phyloP scores from a whole-genome alignment of 2,113 vertebrate species.

The Pogona vitticeps region DNA sequence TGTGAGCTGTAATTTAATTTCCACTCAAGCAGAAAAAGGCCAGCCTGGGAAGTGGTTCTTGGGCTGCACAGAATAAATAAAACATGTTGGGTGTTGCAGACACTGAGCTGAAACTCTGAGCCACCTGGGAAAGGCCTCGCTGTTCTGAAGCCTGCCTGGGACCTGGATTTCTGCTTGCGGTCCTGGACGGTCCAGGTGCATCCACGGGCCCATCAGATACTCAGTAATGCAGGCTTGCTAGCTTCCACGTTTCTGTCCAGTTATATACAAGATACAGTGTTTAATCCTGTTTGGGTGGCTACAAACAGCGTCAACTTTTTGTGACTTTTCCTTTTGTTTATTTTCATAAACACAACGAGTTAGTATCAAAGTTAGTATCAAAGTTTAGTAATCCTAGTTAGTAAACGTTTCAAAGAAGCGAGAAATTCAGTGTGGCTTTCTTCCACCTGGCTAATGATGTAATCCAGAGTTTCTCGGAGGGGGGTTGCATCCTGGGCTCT shows the following conservation, averaged over 20 bases:
- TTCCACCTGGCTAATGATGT: not conserved
- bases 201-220: too few species aligned
- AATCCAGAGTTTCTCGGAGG: too few species aligned
- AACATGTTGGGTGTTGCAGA: not conserved
- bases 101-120: not conserved
- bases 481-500: not conserved
- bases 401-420: not conserved
- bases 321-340: not conserved
- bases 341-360: not conserved
- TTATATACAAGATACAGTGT: not conserved
- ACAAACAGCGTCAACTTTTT: not conserved
- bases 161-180: slow-evolving; percentile 29
- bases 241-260: not conserved
- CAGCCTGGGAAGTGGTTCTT: rapidly evolving
- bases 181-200: too few species aligned
- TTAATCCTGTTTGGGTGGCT: not conserved
- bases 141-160: slow-evolving; percentile 43
- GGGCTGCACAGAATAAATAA: not conserved
- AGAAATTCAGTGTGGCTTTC: not conserved
- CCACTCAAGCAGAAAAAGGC: rapidly evolving
- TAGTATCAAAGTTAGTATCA: not conserved
- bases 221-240: too few species aligned
- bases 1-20: not conserved
- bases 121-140: slow-evolving; percentile 14
- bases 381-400: too few species aligned